Evolutionary conservation across 92 coral and sea anemone species (phyloP), one percentile per base, ranked within the genome.

Genomic region (Diadumene lineata): DNA sequence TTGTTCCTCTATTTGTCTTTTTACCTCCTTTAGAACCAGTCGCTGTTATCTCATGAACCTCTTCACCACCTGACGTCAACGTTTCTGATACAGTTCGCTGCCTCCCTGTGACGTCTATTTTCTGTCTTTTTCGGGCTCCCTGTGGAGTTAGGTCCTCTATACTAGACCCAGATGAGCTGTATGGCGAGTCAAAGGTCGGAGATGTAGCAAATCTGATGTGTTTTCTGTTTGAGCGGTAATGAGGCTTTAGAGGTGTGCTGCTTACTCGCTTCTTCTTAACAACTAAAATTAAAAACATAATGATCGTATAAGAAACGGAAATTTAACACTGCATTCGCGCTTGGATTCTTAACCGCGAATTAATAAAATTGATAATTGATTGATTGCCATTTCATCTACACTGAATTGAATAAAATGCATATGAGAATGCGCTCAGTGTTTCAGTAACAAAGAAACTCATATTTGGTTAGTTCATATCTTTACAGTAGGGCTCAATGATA

Each of bases 221-320:
- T 15, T 38, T 67, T 56, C 75, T 56, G 64, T 68, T 53, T 21
- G 8, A 43, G 4, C 82, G 74, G 25, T 66, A 69, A 0, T 86
- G 71, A 27, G 51, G 60, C 44, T 76, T 86, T 2, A 82, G 77
- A 9, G 82, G 86, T 17, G 86, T 81, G 69, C 90, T 86, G 43
- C n/a, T n/a, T n/a, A 86, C 72, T 17, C 82, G 83, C 13, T 68
- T 74, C 38, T 56, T 78, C 68, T 56, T 78, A 55, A 60, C 15
- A 7, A 75, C 82, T 78, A 57, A 15, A 46, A 22, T n/a, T n/a
- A n/a, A n/a, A n/a, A n/a, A n/a, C n/a, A n/a, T n/a, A n/a, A n/a
- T n/a, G n/a, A n/a, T n/a, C n/a, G n/a, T n/a, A n/a, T n/a, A n/a
- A n/a, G n/a, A n/a, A n/a, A n/a, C n/a, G n/a, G n/a, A n/a, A n/a